Evolutionary conservation across 2,113 vertebrate genomes (phyloP), one percentile per base, ranked within the genome.

Genomic region (Trogon surrucura): DNA sequence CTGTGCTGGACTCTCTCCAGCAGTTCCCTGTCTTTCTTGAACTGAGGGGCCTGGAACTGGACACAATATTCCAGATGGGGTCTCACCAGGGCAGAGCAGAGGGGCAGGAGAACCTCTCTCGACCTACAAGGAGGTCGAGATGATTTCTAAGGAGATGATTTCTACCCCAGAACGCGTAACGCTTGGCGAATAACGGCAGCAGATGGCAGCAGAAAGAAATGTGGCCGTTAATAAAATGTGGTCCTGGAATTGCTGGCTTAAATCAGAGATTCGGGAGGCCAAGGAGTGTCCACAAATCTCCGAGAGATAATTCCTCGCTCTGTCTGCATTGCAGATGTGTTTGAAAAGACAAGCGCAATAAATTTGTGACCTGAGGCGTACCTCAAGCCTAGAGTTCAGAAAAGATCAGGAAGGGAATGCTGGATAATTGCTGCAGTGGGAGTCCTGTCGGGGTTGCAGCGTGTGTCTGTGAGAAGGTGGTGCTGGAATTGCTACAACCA

Each of bases 401-500:
- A 69, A 6, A 27, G 25, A 26, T 48, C 17, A 13, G 48, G 30
- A 74, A 12, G 54, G 21, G 34, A 34, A 13, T 7, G 5, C 10
- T 11, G 53, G 51, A 6, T 32, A 8, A n/a, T 5, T 13, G 27
- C 47, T 44, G 67, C 61, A 30, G 61, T 5, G 6, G 16, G 23
- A 48, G 47, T 38, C 71, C 47, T n/a, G 48, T 17, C 6, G 25
- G 14, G 36, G 36, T 44, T 29, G 27, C 11, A 26, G 25, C 8
- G 3, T 13, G 0, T 17, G 50, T 29, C 44, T 30, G 0, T 45
- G 12, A 5, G 34, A 44, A 70, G 34, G 10, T 30, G 58, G 64
- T 2, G 13, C 44, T 50, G 48, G 47, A 34, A 22, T 18, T 30
- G 50, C n/a, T 26, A 9, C 45, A 29, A 20, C 51, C 4, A 0